phyloP scores from a whole-genome alignment of 2,113 vertebrate species.

The Myrmecophaga tridactyla region DNA sequence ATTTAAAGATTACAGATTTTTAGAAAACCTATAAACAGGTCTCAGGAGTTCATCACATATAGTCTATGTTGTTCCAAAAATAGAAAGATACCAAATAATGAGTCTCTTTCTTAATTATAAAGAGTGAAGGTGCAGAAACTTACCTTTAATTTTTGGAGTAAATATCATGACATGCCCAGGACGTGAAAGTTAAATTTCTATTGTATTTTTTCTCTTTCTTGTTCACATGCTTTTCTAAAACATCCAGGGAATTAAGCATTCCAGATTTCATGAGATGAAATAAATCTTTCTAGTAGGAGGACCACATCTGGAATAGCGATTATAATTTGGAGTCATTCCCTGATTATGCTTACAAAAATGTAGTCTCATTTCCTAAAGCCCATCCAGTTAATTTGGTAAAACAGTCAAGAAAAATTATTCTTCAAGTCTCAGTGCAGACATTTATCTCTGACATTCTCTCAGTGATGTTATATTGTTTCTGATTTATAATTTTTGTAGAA shows the following conservation, averaged over 20 bases:
- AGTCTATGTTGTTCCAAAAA: not conserved
- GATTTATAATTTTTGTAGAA: slow-evolving; percentile 8
- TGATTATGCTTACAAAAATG: slow-evolving; percentile 21
- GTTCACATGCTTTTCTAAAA: not conserved
- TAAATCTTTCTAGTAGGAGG: not conserved
- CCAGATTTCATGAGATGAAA: not conserved
- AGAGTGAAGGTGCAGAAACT: not conserved
- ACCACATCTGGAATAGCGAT: not conserved
- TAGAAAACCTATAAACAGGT: not conserved
- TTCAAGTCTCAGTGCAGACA: not conserved
- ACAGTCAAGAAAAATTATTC: not conserved
- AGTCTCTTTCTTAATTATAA: not conserved
- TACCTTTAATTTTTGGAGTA: not conserved
- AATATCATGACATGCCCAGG: not conserved
- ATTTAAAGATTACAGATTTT: not conserved
- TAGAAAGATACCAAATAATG: not conserved
- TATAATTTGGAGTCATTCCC: slow-evolving; percentile 17
- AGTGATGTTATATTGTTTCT: not conserved
- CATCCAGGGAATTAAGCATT: not conserved
- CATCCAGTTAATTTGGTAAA: not conserved
- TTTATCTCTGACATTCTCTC: not conserved
- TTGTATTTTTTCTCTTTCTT: not conserved
- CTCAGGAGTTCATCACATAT: not conserved
- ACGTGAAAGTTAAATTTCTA: not conserved
- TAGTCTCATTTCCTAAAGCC: not conserved